A percentile compares a stretch with the other conserved stretches of the same genome.
phyloP scores from a whole-genome alignment of 2,888 invertebrate species.

The Caenorhabditis parvicauda region DNA sequence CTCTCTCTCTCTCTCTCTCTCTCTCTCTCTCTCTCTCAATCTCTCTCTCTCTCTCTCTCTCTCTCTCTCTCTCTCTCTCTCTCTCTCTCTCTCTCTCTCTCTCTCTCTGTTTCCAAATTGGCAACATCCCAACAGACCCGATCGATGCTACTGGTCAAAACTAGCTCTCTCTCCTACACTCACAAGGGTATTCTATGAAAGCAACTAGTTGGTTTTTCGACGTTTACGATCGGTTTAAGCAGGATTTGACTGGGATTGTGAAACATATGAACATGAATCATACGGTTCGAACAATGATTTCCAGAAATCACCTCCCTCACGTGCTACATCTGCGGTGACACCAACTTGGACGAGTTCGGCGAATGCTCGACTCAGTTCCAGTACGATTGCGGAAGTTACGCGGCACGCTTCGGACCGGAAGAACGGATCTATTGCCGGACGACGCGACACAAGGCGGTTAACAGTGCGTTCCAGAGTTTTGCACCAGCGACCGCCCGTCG shows the following conservation, averaged over 20 bases:
- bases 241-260: no score
- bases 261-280: no score
- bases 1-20: neutral
- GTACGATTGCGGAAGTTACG: conserved; percentile 44
- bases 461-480: conserved; percentile 36
- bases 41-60: neutral
- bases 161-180: neutral
- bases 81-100: conserved; percentile 6
- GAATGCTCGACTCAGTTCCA: conserved; percentile 50
- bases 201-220: no score
- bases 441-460: conserved; percentile 37
- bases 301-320: no score
- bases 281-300: no score
- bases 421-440: conserved; percentile 53
- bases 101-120: conserved; percentile 4
- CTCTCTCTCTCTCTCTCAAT: conserved; percentile 1
- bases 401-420: conserved; percentile 22
- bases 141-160: neutral
- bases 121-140: conserved; percentile 4
- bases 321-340: conserved; percentile 52
- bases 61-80: conserved; percentile 8
- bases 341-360: conserved; percentile 47
- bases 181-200: no score
- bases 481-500: no score
- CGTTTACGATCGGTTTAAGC: no score